Conservation (phyloP, 1,140 invertebrate species). For the Drosophila lini region DNA sequence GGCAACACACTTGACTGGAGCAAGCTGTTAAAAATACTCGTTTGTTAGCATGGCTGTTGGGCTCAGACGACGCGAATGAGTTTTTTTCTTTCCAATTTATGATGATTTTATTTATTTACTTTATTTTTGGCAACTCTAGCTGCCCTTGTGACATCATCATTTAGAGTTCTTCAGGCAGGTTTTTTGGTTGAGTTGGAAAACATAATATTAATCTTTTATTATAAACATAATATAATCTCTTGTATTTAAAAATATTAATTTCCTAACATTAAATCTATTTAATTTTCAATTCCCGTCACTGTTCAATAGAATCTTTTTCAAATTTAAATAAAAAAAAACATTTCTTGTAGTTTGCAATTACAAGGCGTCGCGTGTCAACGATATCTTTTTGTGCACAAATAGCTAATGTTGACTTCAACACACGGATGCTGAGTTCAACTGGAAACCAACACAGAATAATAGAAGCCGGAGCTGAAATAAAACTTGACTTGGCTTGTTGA, state of each 20-base stretch:
- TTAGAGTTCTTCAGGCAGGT: background rate
- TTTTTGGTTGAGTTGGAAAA: background rate
- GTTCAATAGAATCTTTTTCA: background rate
- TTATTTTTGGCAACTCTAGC: constrained; percentile 19
- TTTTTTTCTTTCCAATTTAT: constrained; percentile 18
- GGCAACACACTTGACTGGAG: constrained; percentile 47
- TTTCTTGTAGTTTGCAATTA: background rate
- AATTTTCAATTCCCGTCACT: background rate
- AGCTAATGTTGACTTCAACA: background rate
- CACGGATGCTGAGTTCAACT: constrained; percentile 38
- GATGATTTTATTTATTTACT: constrained; percentile 21
- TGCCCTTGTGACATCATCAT: constrained; percentile 34
- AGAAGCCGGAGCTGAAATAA: constrained; percentile 1
- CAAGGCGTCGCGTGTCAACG: constrained; percentile 2
- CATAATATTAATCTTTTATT: background rate
- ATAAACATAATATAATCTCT: too few species aligned
- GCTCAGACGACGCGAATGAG: constrained; percentile 13
- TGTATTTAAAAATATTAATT: too few species aligned
- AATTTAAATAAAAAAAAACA: background rate
- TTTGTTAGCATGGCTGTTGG: constrained; percentile 46
- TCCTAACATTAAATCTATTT: too few species aligned
- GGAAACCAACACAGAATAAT: constrained; percentile 16
- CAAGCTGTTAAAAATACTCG: constrained; percentile 45
- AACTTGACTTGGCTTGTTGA: constrained; percentile 36
- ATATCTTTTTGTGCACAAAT: constrained; percentile 6